Conservation (phyloP, 1,140 invertebrate genomes). For the Schlechtendalia chinensis region DNA sequence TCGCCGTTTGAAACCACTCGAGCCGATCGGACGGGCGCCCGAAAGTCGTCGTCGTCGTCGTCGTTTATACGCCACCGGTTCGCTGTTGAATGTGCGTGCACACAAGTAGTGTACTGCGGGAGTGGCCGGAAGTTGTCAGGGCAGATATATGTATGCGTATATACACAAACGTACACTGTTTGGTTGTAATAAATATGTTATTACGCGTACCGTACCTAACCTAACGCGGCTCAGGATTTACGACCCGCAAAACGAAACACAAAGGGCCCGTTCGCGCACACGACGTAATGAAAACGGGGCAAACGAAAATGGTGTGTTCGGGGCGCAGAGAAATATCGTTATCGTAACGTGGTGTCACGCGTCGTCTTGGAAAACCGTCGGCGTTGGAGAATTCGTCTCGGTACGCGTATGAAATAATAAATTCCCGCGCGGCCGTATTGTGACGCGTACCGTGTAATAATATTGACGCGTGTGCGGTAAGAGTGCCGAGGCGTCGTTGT, state of each 20-base stretch:
- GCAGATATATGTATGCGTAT: conserved; percentile 1
- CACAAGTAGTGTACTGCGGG: background rate
- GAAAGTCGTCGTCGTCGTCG: background rate
- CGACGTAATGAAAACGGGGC: conserved; percentile 3
- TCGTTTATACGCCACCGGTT: too few species aligned
- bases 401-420: too few species aligned
- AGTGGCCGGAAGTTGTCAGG: conserved; percentile 44
- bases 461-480: too few species aligned
- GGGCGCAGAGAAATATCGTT: too few species aligned
- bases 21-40: conserved; percentile 24
- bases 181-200: too few species aligned
- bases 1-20: background rate
- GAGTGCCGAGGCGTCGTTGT: too few species aligned
- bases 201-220: background rate
- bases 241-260: conserved; percentile 14
- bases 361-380: too few species aligned
- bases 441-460: too few species aligned
- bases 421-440: too few species aligned
- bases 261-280: background rate
- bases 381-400: too few species aligned
- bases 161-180: background rate
- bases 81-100: background rate
- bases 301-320: too few species aligned
- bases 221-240: conserved; percentile 12
- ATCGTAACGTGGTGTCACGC: too few species aligned